phyloP scores from a whole-genome alignment of 2,797 vertebrate species.

The Triplophysa bombifrons region DNA sequence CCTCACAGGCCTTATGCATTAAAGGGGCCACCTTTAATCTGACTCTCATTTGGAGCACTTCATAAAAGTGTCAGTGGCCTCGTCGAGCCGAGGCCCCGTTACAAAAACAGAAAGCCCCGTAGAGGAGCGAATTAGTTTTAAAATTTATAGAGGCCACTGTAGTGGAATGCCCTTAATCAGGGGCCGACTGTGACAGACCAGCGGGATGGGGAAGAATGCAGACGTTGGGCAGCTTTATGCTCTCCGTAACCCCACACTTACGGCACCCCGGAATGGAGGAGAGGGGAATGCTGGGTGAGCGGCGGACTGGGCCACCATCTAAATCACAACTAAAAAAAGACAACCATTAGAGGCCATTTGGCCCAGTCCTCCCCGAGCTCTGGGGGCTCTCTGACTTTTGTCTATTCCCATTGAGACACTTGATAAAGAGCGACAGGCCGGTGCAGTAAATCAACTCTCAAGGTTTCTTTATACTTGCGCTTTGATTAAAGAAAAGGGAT shows the following conservation, averaged over 20 bases:
- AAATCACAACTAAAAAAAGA: slow-evolving; percentile 95
- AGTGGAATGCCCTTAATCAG: slow-evolving; percentile 92
- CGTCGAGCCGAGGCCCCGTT: slow-evolving; percentile 88
- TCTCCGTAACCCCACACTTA: slow-evolving; percentile 87
- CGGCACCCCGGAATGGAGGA: slow-evolving; percentile 83
- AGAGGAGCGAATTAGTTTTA: slow-evolving; percentile 91
- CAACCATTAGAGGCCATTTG: slow-evolving; percentile 91
- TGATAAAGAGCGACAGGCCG: slow-evolving; percentile 91
- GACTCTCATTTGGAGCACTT: slow-evolving; percentile 98
- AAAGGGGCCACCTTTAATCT: slow-evolving; percentile 86
- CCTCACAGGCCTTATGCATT: slow-evolving; percentile 60
- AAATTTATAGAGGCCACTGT: slow-evolving; percentile 92
- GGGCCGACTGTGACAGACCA: slow-evolving; percentile 89
- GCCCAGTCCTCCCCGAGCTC: slow-evolving; percentile 84
- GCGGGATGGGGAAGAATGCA: slow-evolving; percentile 85
- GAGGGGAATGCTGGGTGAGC: slow-evolving; percentile 66
- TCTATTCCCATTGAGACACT: slow-evolving; percentile 89
- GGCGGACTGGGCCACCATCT: slow-evolving; percentile 84
- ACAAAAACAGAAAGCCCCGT: slow-evolving; percentile 90
- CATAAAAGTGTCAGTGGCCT: slow-evolving; percentile 95
- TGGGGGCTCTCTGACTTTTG: slow-evolving; percentile 89
- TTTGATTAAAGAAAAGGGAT: slow-evolving; percentile 65
- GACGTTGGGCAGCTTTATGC: slow-evolving; percentile 83
- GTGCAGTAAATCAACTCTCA: slow-evolving; percentile 89
- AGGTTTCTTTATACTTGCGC: slow-evolving; percentile 83